Conservation (phyloP, 2,797 vertebrate genomes). For the Urosaurus nigricauda region DNA sequence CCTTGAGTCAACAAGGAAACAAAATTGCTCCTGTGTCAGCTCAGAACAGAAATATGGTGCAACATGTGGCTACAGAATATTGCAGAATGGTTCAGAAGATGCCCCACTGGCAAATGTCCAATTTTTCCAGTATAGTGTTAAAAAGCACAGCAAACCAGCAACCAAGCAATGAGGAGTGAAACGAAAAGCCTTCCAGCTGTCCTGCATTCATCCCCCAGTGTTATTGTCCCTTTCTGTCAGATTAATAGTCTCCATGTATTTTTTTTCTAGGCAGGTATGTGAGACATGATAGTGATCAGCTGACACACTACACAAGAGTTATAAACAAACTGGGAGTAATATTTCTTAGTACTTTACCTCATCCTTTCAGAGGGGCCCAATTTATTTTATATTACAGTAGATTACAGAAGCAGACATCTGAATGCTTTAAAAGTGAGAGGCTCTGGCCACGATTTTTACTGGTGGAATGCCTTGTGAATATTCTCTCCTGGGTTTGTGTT, state of each 20-base stretch:
- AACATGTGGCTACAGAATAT: not conserved
- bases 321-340: constrained; percentile 39
- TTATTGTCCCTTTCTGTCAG: constrained; percentile 29
- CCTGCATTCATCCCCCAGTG: not conserved
- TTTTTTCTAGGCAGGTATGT: constrained; percentile 59
- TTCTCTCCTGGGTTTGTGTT: constrained; percentile 54
- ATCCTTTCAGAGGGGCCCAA: constrained; percentile 16
- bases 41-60: too few species aligned
- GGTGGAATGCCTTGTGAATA: constrained; percentile 27
- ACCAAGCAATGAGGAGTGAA: constrained; percentile 11
- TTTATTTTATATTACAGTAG: not conserved
- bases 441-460: not conserved
- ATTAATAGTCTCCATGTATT: constrained; percentile 43
- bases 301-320: not conserved
- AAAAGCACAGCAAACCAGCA: not conserved
- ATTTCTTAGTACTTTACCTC: constrained; percentile 38
- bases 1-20: too few species aligned
- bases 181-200: constrained; percentile 38
- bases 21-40: too few species aligned
- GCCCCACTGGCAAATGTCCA: accelerated
- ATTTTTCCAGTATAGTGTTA: not conserved
- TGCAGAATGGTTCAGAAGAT: not conserved
- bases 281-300: constrained; percentile 59
- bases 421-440: accelerated
- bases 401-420: not conserved